Percentiles rank a stretch among this genome's conserved stretches.
These are phyloP conservation scores for Drosophila anomelani DNA, from an alignment of 2,888 invertebrate genomes.

Conservation along the genomic window DNA sequence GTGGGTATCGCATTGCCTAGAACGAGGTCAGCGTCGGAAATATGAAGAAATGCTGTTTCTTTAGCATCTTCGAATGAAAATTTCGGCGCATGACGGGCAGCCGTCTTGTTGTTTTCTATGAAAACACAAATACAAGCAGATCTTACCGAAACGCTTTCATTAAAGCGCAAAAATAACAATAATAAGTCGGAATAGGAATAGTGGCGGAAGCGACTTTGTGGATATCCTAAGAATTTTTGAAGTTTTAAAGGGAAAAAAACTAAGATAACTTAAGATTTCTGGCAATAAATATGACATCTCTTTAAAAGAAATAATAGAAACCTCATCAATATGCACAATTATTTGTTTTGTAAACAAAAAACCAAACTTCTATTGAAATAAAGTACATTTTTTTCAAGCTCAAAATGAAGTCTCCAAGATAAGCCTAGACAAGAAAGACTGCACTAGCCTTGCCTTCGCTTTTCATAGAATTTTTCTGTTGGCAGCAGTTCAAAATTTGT, in stretches of 20 bases:
- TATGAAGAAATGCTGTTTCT: slow-evolving; percentile 33
- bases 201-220: neutral
- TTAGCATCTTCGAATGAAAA: slow-evolving; percentile 17
- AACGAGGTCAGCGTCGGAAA: slow-evolving; percentile 67
- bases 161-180: slow-evolving; percentile 52
- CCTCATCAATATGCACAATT: neutral
- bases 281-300: neutral
- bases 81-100: slow-evolving; percentile 17
- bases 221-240: slow-evolving; percentile 3
- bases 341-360: neutral
- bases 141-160: slow-evolving; percentile 41
- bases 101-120: slow-evolving; percentile 15
- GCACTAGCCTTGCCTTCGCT: slow-evolving; percentile 32
- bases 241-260: neutral
- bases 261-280: too few species aligned
- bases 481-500: slow-evolving; percentile 69
- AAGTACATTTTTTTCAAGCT: neutral
- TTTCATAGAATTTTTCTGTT: slow-evolving; percentile 46
- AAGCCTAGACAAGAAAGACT: slow-evolving; percentile 19
- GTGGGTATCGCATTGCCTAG: slow-evolving; percentile 60
- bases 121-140: slow-evolving; percentile 10
- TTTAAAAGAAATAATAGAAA: neutral
- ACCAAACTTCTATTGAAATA: neutral
- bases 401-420: slow-evolving; percentile 1
- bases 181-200: slow-evolving; percentile 29